Base-by-base conservation (phyloP, 2,888 invertebrate species). In the Cryptophagus acutangulus region DNA sequence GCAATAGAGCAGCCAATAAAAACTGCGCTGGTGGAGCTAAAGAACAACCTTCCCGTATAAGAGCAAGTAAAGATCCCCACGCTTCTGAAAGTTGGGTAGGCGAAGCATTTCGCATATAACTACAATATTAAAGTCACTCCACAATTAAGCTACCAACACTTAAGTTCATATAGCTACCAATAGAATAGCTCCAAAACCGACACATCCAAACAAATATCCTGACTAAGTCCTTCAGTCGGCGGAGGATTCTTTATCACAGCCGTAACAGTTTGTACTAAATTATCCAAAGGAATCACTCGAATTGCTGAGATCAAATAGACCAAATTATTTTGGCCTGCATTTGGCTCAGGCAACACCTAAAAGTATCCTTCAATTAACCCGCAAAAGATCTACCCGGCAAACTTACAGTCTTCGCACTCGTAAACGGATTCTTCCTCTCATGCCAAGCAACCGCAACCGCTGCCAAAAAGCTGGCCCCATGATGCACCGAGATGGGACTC, bases 381-480 rank as follows among this genome's bases (percentile, higher is more conserved):
- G 20, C 17, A 40, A 8, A 13, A 31, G n/a, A 10, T 37, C 15
- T 34, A 4, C 3, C n/a, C 10, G 9, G n/a, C n/a, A n/a, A 36
- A 51, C 58, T 57, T 58, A 70, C 69, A 58, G 69, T 73, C 63
- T 70, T 76, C 29, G 67, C 68, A 55, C 54, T 72, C 41, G 59
- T 59, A 54, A 70, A 70, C 4, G 72, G 62, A 48, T 76, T 75
- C 38, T 78, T 73, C 38, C 81, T 70, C 55, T 89, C 85, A 63
- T 84, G 82, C 91, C 91, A 92, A 17, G 88, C 88, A 3, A 89
- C 83, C 1, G 89, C 85, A 43, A 91, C 77, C 2, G 90, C 86
- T 4, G 86, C 84, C 41, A 92, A 70, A 57, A 92, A 85, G 61
- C 84, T 84, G 10, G 81, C 75, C 8, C 87, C 84, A 65, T 91